Conservation (phyloP, 2,113 vertebrate species). For the Equus quagga region DNA sequence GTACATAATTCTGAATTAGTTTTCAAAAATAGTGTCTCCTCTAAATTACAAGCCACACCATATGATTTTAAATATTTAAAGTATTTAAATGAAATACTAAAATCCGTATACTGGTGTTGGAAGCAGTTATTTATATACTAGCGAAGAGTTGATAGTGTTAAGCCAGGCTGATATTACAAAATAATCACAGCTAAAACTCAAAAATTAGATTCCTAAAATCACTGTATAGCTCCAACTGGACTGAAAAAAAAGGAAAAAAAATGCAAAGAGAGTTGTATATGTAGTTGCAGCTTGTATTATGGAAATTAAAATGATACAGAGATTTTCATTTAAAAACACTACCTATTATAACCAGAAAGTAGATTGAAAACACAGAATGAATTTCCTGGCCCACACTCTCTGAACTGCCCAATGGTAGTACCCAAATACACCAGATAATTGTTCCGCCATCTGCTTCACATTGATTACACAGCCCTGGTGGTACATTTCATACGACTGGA, state of each 20-base stretch:
- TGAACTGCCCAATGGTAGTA: neutral
- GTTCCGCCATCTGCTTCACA: slow-evolving; percentile 28
- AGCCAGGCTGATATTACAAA: neutral
- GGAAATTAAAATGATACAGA: slow-evolving; percentile 34
- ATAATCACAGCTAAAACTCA: neutral
- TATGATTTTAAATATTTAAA: slow-evolving; percentile 12
- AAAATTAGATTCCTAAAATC: neutral
- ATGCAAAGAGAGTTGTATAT: neutral
- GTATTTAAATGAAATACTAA: neutral
- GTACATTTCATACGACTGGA: slow-evolving; percentile 23
- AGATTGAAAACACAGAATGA: slow-evolving; percentile 36
- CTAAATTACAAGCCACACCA: neutral
- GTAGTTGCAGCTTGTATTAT: neutral
- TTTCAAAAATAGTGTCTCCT: neutral
- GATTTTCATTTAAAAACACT: neutral
- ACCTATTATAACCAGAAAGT: slow-evolving; percentile 27
- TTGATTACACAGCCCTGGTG: slow-evolving; percentile 39
- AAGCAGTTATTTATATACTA: neutral
- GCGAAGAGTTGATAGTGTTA: neutral
- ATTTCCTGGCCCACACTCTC: neutral
- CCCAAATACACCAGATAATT: slow-evolving; percentile 44
- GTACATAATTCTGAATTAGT: neutral
- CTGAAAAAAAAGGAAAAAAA: neutral
- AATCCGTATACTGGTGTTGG: neutral
- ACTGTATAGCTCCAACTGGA: neutral